Evolutionary conservation across 2,113 vertebrate species (phyloP), one percentile per base, ranked within the genome.

Genomic region (Corydoras sp.): DNA sequence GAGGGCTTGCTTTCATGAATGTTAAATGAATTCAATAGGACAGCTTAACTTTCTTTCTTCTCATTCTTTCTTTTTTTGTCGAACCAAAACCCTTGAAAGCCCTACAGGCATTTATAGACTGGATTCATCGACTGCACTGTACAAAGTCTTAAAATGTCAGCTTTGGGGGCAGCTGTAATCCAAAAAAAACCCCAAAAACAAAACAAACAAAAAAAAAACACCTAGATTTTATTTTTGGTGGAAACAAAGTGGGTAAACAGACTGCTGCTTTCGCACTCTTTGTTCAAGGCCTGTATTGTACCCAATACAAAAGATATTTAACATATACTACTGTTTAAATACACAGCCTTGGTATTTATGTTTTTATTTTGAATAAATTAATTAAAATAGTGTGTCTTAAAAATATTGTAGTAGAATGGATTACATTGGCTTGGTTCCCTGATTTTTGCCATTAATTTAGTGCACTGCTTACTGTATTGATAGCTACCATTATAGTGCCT

Each of bases 21-120:
- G 89, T 86, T 90, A 88, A 88, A 89, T 89, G 87, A 88, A 90
- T 90, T 90, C 86, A 89, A 88, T 83, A 78, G 87, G 88, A 90
- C 88, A 90, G 85, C 85, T 89, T 86, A 88, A 89, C 86, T 87
- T 87, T 88, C 82, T 82, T 81, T 85, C 81, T 82, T 65, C 79
- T 82, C 78, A 70, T 79, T 73, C 64, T 12, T 18, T 65, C 15
- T 11, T 53, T 55, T 73, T 75, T 69, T 65, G 50, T 65, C 4
- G 68, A 73, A 75, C 81, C 60, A 82, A 83, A 85, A 82, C 82
- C 81, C 78, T 87, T 88, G 86, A 86, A 76, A 84, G 82, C 83
- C 88, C 89, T 85, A 89, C 85, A 83, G 88, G 85, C 86, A 62
- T 83, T 86, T 73, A 62, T 79, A 74, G 78, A 80, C 78, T 80